Conservation (phyloP, 2,113 vertebrate species). For the Sphaerodactylus townsendi region DNA sequence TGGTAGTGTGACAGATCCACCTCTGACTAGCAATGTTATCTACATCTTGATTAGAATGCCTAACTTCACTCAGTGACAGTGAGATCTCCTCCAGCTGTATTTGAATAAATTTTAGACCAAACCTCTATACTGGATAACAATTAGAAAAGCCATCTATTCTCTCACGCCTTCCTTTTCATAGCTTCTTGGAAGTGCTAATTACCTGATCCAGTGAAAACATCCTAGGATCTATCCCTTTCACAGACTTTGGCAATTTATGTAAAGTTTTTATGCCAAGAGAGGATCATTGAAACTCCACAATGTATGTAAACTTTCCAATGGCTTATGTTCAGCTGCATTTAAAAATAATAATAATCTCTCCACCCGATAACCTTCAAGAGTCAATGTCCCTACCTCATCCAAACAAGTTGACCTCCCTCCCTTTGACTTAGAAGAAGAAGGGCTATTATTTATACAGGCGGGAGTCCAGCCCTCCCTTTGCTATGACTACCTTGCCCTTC, state of each 20-base stretch:
- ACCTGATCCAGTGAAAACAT: not conserved
- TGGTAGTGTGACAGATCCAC: not conserved
- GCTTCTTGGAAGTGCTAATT: constrained; percentile 10
- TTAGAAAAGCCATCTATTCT: not conserved
- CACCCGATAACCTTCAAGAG: constrained; percentile 15
- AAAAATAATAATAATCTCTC: not conserved
- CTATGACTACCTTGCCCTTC: constrained; percentile 26
- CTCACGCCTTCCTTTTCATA: not conserved
- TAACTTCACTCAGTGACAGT: not conserved
- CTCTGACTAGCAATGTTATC: not conserved
- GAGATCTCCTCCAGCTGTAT: not conserved
- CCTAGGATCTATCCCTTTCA: not conserved
- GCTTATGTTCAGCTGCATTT: not conserved
- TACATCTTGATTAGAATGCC: not conserved
- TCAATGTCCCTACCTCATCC: constrained; percentile 2
- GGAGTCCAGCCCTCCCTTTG: not conserved
- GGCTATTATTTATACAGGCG: not conserved
- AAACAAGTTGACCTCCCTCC: constrained; percentile 3
- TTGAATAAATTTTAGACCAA: constrained; percentile 14
- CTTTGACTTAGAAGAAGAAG: not conserved
- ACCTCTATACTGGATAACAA: constrained; percentile 11
- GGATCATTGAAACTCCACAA: not conserved
- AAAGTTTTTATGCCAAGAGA: not conserved
- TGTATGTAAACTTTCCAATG: not conserved
- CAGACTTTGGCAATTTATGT: not conserved